Evolutionary conservation across 2,888 invertebrate species (phyloP).

Genomic region (Zootermopsis nevadensis): DNA sequence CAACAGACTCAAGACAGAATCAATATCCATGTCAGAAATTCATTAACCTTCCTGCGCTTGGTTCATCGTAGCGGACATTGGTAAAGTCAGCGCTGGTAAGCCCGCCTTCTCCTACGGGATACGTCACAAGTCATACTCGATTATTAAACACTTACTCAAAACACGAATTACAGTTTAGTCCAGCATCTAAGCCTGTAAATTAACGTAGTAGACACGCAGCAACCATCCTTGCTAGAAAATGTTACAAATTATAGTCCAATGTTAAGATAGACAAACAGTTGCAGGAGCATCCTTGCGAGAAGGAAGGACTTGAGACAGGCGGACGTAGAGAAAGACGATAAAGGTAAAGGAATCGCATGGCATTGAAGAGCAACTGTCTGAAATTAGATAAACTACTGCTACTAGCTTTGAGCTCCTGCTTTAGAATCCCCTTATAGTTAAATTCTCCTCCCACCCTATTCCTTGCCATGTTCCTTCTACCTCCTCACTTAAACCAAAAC

Average conservation of each 20-base stretch:
- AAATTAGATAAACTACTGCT: slow-evolving; percentile 51
- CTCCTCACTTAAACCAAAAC: slow-evolving; percentile 47
- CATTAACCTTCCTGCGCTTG: too few species aligned
- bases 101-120: neutral
- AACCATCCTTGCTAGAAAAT: slow-evolving; percentile 12
- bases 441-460: slow-evolving; percentile 5
- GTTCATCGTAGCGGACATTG: neutral
- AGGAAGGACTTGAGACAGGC: neutral
- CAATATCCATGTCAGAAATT: too few species aligned
- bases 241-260: slow-evolving; percentile 36
- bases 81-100: neutral
- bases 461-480: slow-evolving; percentile 42
- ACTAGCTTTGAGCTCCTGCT: slow-evolving; percentile 38
- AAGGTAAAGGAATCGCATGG: neutral
- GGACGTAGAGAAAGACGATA: neutral
- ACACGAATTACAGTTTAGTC: slow-evolving; percentile 22
- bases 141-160: slow-evolving; percentile 39
- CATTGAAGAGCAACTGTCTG: slow-evolving; percentile 47
- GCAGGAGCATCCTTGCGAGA: neutral
- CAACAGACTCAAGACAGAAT: too few species aligned
- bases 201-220: slow-evolving; percentile 1
- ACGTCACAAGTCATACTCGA: slow-evolving; percentile 28
- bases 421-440: slow-evolving; percentile 41
- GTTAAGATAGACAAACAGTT: slow-evolving; percentile 26
- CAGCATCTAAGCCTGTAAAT: neutral